Conservation (phyloP, 2,113 vertebrate genomes). For the Chionomys nivalis region DNA sequence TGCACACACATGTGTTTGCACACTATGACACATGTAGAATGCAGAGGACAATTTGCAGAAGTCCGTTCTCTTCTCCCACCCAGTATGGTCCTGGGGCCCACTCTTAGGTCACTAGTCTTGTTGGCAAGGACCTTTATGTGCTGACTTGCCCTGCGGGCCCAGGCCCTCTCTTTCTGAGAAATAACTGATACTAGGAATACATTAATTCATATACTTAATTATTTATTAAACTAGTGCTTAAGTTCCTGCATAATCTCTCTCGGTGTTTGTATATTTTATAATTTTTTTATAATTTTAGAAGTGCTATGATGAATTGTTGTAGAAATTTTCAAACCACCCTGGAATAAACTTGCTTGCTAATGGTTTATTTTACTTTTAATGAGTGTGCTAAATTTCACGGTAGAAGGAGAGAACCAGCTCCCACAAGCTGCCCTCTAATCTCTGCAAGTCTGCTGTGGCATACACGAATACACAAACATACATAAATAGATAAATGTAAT, state of each 20-base stretch:
- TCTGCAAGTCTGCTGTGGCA: not conserved
- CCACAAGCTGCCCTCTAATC: not conserved
- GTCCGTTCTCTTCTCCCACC: not conserved
- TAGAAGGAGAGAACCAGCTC: not conserved
- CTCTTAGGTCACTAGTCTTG: not conserved
- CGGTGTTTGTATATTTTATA: not conserved
- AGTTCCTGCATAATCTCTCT: not conserved
- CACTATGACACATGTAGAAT: not conserved
- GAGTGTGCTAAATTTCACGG: not conserved
- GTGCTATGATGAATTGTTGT: not conserved
- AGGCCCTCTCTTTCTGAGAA: not conserved
- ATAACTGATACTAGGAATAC: not conserved
- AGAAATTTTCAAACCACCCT: not conserved
- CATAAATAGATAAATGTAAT: not conserved
- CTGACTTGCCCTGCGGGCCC: not conserved
- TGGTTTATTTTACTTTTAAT: not conserved
- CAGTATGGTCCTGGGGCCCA: not conserved
- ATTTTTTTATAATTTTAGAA: not conserved
- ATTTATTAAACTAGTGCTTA: not conserved
- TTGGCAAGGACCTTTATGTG: not conserved
- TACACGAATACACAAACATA: not conserved
- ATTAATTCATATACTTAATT: not conserved
- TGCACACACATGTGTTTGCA: too few relatives aligned
- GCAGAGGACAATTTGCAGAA: not conserved
- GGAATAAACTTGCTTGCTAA: not conserved